Conservation (phyloP, 2,888 invertebrate species). For the Ormia ochracea region DNA sequence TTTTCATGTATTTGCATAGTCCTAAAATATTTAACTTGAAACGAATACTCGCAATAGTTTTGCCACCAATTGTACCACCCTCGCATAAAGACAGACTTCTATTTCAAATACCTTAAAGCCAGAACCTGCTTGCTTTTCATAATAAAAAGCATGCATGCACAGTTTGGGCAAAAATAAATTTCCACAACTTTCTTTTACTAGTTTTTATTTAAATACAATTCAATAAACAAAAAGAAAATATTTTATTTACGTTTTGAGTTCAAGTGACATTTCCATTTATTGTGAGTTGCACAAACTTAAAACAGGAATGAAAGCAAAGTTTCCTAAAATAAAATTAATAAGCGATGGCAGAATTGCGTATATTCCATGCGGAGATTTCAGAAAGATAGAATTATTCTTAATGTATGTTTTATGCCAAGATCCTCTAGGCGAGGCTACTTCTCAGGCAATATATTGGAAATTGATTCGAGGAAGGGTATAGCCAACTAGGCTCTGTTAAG, state of each 20-base stretch:
- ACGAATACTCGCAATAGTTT: no score
- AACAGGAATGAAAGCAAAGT: background rate
- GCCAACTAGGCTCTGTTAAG: no score
- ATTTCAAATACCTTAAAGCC: background rate
- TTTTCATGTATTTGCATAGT: no score
- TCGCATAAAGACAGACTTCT: background rate
- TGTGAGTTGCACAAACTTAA: background rate
- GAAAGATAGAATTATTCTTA: no score
- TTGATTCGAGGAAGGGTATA: no score
- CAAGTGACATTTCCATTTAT: background rate
- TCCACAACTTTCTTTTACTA: background rate
- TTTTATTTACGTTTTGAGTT: background rate
- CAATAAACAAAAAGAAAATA: background rate
- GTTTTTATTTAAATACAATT: background rate
- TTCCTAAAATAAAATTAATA: conserved; percentile 1
- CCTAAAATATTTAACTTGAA: no score
- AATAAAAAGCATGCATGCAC: background rate
- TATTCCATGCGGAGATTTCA: no score
- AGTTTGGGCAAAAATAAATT: background rate
- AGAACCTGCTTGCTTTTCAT: background rate
- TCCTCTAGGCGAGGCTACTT: no score
- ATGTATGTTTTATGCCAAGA: no score
- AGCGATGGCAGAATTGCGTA: background rate
- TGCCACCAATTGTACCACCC: no score
- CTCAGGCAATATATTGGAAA: no score